These are phyloP conservation scores for Sylvilagus floridanus DNA, from an alignment of 2,797 vertebrate species.

Conservation along the genomic window DNA sequence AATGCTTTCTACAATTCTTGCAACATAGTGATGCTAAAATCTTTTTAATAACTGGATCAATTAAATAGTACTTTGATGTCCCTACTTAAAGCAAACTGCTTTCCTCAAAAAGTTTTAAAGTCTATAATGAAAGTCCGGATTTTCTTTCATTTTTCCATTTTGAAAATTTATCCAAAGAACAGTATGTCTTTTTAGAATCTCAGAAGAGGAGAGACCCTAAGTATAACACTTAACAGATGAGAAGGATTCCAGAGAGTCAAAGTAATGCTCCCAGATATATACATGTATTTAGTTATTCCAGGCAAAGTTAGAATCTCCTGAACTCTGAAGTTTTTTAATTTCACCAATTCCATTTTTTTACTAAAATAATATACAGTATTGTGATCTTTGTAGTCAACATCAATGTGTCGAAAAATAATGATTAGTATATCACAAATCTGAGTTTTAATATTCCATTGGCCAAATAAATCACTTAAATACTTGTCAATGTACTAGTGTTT, in stretches of 20 bases:
- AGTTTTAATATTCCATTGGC: not conserved
- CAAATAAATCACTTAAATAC: not conserved
- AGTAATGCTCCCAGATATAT: not conserved
- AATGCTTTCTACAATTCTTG: not conserved
- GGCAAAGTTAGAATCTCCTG: not conserved
- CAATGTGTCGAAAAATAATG: constrained; percentile 4
- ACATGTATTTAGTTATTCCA: constrained; percentile 1
- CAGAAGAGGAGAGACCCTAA: not conserved
- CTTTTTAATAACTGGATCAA: not conserved
- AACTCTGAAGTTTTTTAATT: not conserved
- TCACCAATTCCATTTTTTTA: not conserved
- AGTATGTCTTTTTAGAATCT: not conserved
- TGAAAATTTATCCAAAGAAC: not conserved
- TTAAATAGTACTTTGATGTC: not conserved
- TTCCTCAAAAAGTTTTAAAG: not conserved
- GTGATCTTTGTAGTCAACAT: constrained; percentile 5
- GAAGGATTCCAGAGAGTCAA: not conserved
- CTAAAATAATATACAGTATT: constrained; percentile 2
- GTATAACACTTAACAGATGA: not conserved
- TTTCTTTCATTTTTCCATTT: not conserved
- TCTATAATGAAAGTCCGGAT: not conserved
- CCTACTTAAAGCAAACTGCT: constrained; percentile 25
- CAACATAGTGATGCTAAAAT: not conserved
- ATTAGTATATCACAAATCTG: constrained; percentile 17
- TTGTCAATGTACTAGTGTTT: not conserved